Evolutionary conservation across 92 coral and sea anemone species (phyloP).

Genomic region (Paragorgia papillata): DNA sequence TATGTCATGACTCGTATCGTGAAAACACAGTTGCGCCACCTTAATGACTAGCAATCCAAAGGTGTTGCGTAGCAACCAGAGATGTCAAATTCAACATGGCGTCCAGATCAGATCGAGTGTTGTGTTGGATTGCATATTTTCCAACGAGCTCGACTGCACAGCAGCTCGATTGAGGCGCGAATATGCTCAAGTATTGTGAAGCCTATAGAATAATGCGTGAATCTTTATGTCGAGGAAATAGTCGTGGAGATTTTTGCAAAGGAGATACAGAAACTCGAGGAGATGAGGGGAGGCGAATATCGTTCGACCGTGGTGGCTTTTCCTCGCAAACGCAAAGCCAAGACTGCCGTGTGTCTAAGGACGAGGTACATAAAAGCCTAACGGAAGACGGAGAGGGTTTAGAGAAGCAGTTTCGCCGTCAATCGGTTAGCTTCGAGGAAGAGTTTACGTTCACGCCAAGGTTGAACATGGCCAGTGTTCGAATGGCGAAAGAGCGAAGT

Average conservation of each 20-base stretch:
- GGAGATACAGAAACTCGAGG: background rate
- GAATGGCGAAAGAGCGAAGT: conserved; percentile 84
- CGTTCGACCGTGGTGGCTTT: background rate
- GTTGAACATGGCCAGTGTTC: conserved; percentile 84
- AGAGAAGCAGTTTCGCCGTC: conserved; percentile 58
- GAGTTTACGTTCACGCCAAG: conserved; percentile 96
- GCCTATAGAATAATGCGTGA: conserved; percentile 74
- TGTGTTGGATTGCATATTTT: too few relatives aligned
- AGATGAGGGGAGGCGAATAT: too few relatives aligned
- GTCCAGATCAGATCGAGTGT: background rate
- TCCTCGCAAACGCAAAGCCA: background rate
- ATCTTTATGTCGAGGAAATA: conserved; percentile 25
- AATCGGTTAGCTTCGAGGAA: conserved; percentile 70
- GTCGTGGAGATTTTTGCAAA: background rate
- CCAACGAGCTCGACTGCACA: background rate
- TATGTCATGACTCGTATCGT: too few relatives aligned
- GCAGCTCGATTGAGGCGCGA: conserved; percentile 33
- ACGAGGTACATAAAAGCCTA: conserved; percentile 1
- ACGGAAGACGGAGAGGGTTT: conserved; percentile 23
- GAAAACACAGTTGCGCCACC: conserved; percentile 15
- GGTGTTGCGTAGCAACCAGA: conserved; percentile 41
- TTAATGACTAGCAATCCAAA: too few relatives aligned
- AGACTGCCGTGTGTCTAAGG: background rate
- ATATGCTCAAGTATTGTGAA: conserved; percentile 93
- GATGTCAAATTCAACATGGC: conserved; percentile 44